These are phyloP conservation scores for Corythornis vintsioides DNA, from an alignment of 2,113 vertebrate genomes.

Conservation along the genomic window DNA sequence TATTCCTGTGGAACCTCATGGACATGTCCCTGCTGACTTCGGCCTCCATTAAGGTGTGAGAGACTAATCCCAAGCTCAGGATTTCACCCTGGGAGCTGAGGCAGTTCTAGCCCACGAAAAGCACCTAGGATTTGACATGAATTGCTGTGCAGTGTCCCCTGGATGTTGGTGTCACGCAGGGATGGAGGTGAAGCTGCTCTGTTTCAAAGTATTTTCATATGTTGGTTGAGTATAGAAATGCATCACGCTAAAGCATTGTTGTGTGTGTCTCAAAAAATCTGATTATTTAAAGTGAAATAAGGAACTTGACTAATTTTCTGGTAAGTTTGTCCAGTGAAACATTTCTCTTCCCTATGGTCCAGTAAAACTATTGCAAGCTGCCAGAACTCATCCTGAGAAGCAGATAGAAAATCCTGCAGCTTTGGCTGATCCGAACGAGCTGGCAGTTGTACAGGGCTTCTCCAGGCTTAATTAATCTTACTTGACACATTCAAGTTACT, in stretches of 20 bases:
- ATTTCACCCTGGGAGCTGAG: neutral
- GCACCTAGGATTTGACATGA: neutral
- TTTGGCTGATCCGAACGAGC: conserved; percentile 6
- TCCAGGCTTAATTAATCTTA: neutral
- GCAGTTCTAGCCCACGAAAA: neutral
- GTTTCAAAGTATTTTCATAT: neutral
- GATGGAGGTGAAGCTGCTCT: neutral
- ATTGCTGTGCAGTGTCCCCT: neutral
- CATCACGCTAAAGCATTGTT: neutral
- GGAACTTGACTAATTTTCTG: conserved; percentile 34
- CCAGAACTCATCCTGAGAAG: conserved; percentile 54
- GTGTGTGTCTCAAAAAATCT: neutral
- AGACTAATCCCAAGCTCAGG: neutral
- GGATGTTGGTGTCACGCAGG: neutral
- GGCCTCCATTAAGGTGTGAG: neutral
- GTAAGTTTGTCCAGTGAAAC: conserved; percentile 31
- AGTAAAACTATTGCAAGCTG: conserved; percentile 51
- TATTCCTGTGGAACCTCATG: neutral
- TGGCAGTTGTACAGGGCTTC: neutral
- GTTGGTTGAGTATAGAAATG: neutral
- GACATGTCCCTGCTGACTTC: neutral
- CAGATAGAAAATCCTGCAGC: conserved; percentile 37
- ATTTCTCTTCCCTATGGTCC: conserved; percentile 32
- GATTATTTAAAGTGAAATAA: neutral
- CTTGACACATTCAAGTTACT: neutral